Base-by-base conservation (phyloP, 2,797 vertebrate species). In the Parambassis ranga region DNA sequence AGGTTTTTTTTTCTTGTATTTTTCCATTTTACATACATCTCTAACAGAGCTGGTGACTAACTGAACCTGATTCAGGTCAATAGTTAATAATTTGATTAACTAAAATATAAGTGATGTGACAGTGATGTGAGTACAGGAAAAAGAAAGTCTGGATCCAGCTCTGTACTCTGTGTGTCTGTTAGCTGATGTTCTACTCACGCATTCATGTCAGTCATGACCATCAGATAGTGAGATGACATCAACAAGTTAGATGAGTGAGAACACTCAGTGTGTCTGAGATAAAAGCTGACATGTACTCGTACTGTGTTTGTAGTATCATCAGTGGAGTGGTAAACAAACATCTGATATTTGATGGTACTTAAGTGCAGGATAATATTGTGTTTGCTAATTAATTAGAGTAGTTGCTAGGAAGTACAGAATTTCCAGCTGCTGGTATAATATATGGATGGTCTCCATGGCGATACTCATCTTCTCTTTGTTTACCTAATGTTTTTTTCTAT, bases 131-230 rank as follows among this genome's bases (percentile, higher is more conserved):
- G n/a, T n/a, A n/a, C n/a, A n/a, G n/a, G n/a, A n/a, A 13, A 9
- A 51, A 19, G 7, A 38, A 13, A 14, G 24, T 10, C 37, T 20
- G 19, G 35, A 38, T 28, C 11, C 20, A 9, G n/a, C 6, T n/a
- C 19, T 10, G 16, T 10, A 43, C 3, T 41, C 33, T 19, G 9
- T 19, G 18, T 52, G 44, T 27, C 1, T 14, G 33, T 2, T 11
- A 19, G 41, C 46, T 50, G 52, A 48, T 15, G 15, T 41, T 46
- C 31, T 16, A 43, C 37, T 53, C 18, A 42, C 39, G 49, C 27
- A 26, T 58, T 67, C 23, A 24, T 18, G 71, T 73, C 77, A 79
- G 49, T 72, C 77, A 57, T 28, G 23, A 44, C 39, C 53, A 72
- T 58, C 64, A 55, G 46, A 71, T 41, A 46, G 46, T 24, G 49